Base-by-base conservation (phyloP, 2,113 vertebrate species). In the Ciconia maguari region DNA sequence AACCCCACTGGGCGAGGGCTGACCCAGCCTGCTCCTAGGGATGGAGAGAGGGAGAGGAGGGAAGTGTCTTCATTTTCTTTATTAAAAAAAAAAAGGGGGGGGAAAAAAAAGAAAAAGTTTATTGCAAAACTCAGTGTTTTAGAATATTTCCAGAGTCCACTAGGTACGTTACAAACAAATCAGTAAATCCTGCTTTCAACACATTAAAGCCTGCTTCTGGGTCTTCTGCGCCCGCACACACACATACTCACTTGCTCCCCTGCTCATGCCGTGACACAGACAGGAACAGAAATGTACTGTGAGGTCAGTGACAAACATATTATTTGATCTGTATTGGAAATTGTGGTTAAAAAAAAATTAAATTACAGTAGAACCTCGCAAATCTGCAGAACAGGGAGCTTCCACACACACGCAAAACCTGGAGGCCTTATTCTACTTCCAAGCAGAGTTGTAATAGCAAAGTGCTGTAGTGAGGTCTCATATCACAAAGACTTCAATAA, bases 41-140 rank as follows among this genome's bases (percentile, higher is more conserved):
- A 44, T 5, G 83, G 44, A 72, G 44, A 1, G 12, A 52, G 42
- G 27, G 69, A 93, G 49, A 74, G 29, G 49, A 82, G 32, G 29
- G 32, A 48, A 66, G 17, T 27, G 36, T 20, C 12, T 65, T 48
- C 9, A 2, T 7, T 5, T 36, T 15, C 6, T 83, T 87, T 78
- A 48, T 17, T 36, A 0, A 3, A 38, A 20, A 54, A 19, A 48
- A 42, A 29, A 55, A 9, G 8, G 38, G 38, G 38, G 38, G 25
- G 7, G 42, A 6, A 41, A 17, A 55, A 76, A 71, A 93, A 87
- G 41, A 92, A 95, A 93, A 91, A 83, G 85, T 98, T 98, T 98
- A 98, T 98, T 98, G 97, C 97, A 98, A 98, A 98, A 98, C 81
- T 97, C 94, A 96, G 94, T 97, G 93, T 96, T 96, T 97, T 82